Evolutionary conservation across 2,888 invertebrate species (phyloP).

Genomic region (Amblyjoppa fuscipennis): DNA sequence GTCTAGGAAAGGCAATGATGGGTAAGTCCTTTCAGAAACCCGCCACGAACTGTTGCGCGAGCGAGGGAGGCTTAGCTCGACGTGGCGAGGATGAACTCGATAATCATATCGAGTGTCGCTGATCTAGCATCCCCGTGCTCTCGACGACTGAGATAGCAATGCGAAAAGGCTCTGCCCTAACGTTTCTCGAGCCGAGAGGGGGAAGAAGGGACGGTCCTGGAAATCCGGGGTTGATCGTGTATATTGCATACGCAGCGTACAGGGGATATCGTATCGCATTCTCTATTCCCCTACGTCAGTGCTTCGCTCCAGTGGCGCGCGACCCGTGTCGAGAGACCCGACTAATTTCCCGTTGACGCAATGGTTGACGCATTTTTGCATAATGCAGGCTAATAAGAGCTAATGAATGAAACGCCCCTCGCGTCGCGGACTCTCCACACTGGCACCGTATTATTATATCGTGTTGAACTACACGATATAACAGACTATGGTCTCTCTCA

Average conservation of each 20-base stretch:
- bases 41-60: constrained; percentile 23
- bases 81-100: constrained; percentile 26
- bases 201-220: neutral
- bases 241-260: neutral
- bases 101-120: constrained; percentile 62
- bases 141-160: constrained; percentile 22
- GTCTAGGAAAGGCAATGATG: constrained; percentile 10
- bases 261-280: constrained; percentile 4
- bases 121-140: constrained; percentile 31
- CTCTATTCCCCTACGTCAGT: neutral
- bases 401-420: constrained; percentile 79
- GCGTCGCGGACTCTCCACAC: constrained; percentile 45
- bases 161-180: neutral
- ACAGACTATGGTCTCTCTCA: neutral
- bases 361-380: constrained; percentile 80
- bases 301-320: constrained; percentile 22
- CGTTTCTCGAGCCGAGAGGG: constrained; percentile 1
- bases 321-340: constrained; percentile 28
- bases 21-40: constrained; percentile 40
- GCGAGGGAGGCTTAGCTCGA: constrained; percentile 9
- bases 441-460: neutral
- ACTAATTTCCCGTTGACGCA: constrained; percentile 76
- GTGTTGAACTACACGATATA: neutral
- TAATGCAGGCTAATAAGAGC: constrained; percentile 81
- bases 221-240: constrained; percentile 1